phyloP scores from a whole-genome alignment of 2,888 invertebrate genomes.

The Monoplex corrugatus region DNA sequence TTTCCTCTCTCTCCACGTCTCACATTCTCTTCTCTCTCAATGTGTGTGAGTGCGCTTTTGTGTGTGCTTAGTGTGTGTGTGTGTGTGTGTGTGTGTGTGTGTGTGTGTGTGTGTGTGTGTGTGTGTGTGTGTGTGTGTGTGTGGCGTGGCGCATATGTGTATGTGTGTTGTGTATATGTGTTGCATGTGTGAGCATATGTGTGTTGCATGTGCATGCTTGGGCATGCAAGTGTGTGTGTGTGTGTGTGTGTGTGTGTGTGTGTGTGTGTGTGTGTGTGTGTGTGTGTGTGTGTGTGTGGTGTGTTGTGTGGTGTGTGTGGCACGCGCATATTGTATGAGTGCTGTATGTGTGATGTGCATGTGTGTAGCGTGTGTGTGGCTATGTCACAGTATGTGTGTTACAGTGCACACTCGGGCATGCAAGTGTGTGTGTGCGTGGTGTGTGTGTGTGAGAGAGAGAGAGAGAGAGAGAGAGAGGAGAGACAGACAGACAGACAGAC shows the following conservation, averaged over 20 bases:
- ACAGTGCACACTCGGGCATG: neutral
- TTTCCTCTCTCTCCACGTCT: neutral
- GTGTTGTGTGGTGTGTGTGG: too few relatives aligned
- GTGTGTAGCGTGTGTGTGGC: neutral
- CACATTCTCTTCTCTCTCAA: slow-evolving; percentile 2
- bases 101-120: neutral
- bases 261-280: too few relatives aligned
- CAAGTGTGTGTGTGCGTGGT: neutral
- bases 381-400: neutral
- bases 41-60: neutral
- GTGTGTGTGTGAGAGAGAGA: neutral
- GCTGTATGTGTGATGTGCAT: too few relatives aligned
- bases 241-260: too few relatives aligned
- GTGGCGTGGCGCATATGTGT: neutral
- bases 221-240: too few relatives aligned
- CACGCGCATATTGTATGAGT: too few relatives aligned
- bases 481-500: neutral
- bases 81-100: neutral
- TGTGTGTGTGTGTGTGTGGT: too few relatives aligned
- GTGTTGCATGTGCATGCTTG: too few relatives aligned
- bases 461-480: neutral
- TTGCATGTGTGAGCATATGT: too few relatives aligned
- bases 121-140: neutral
- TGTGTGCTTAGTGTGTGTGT: neutral
- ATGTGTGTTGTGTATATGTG: neutral